Evolutionary conservation across 2,797 vertebrate genomes (phyloP), one percentile per base, ranked within the genome.

Genomic region (Microctenopoma stevenorrisi): DNA sequence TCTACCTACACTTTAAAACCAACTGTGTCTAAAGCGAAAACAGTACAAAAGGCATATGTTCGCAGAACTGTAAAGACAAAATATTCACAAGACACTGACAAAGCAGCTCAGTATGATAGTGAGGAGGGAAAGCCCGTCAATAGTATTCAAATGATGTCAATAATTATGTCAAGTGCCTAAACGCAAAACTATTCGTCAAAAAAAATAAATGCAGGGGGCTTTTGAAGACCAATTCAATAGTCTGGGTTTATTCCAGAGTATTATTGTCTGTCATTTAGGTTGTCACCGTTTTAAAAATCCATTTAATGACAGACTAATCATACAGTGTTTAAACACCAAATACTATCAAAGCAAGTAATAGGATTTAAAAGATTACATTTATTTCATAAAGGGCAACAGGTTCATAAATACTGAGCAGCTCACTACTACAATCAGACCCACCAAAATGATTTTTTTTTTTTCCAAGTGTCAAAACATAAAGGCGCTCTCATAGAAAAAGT

Each of bases 401-500:
- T 66, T 87, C 72, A 91, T 89, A 91, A 91, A 91, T 91, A 90
- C 81, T 35, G 72, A 87, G 88, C 83, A 87, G 77, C 88, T 86
- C 40, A 80, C 64, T 40, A 67, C 40, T 82, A 66, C 68, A 63
- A 58, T 35, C 43, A 82, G 62, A 74, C 50, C 44, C 26, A 40
- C n/a, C 33, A 53, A 51, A 54, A 12, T 18, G 26, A 44, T 40
- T 62, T 61, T 14, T 40, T 76, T 64, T 49, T 61, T 15, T 38
- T 47, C 16, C 65, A 70, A 71, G 14, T 56, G 64, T 68, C 54
- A 71, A 70, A 70, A 66, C 54, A 33, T 54, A 53, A 11, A 47
- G 40, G 52, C 33, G 42, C 18, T 68, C 49, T 63, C 48, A 49
- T 28, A 18, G 26, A 62, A 53, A 75, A 46, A 16, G 53, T 48